These are phyloP conservation scores for Microctenopoma steveboyesi DNA, from an alignment of 2,797 vertebrate genomes.

Conservation along the genomic window DNA sequence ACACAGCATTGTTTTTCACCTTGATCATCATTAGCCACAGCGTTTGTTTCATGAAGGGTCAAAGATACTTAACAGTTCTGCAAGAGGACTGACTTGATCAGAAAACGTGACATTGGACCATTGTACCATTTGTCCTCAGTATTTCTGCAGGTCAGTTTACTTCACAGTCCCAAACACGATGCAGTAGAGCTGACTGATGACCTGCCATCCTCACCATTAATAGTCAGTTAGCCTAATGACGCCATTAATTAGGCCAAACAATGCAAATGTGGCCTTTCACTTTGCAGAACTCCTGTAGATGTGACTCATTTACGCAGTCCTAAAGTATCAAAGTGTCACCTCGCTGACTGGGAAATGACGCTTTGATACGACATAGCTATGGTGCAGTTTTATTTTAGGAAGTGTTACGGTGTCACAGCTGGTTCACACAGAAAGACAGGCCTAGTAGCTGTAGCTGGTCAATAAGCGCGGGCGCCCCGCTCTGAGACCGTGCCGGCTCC, in stretches of 20 bases:
- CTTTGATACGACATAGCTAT: background rate
- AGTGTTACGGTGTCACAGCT: background rate
- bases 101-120: background rate
- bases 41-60: no score
- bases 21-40: no score
- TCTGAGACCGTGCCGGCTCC: background rate
- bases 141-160: constrained; percentile 35
- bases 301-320: background rate
- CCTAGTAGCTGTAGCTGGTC: no score
- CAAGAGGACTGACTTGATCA: background rate
- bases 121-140: constrained; percentile 1
- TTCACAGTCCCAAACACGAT: constrained; percentile 32
- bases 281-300: background rate
- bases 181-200: constrained; percentile 33
- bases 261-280: constrained; percentile 19
- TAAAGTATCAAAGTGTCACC: background rate
- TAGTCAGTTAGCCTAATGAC: constrained; percentile 40
- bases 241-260: constrained; percentile 42
- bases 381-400: background rate
- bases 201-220: constrained; percentile 27
- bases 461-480: no score
- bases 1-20: no score
- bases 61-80: no score
- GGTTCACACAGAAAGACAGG: background rate
- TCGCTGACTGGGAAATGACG: constrained; percentile 13